Conservation (phyloP, 2,888 invertebrate genomes). For the Melanotus villosus region DNA sequence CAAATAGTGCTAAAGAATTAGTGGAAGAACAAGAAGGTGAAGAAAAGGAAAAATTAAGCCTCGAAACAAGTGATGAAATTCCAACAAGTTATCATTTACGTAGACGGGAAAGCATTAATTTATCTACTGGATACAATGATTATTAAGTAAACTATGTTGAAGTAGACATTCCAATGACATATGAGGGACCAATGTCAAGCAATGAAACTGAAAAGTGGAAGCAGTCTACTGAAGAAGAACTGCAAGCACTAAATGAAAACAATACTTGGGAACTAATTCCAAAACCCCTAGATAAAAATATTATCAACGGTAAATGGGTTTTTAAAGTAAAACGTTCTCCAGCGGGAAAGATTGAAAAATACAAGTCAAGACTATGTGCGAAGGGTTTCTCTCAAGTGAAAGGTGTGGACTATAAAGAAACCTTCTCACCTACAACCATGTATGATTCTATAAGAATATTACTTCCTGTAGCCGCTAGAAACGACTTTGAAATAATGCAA, state of each 20-base stretch:
- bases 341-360: slow-evolving; percentile 35
- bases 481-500: slow-evolving; percentile 27
- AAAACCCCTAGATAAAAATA: slow-evolving; percentile 35
- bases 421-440: slow-evolving; percentile 52
- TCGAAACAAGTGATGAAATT: neutral
- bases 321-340: slow-evolving; percentile 41
- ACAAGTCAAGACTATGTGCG: slow-evolving; percentile 52
- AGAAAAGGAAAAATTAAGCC: slow-evolving; percentile 20
- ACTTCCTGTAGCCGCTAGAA: slow-evolving; percentile 40
- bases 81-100: slow-evolving; percentile 3
- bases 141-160: slow-evolving; percentile 43
- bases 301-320: slow-evolving; percentile 47
- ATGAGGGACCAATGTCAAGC: slow-evolving; percentile 45
- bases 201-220: slow-evolving; percentile 43
- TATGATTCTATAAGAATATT: slow-evolving; percentile 50
- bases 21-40: neutral
- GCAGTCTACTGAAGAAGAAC: too few relatives aligned
- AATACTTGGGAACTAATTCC: slow-evolving; percentile 44
- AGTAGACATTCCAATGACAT: slow-evolving; percentile 32
- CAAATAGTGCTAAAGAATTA: neutral
- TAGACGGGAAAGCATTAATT: slow-evolving; percentile 8
- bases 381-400: too few relatives aligned
- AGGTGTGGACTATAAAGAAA: slow-evolving; percentile 53
- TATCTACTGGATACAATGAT: slow-evolving; percentile 28
- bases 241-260: slow-evolving; percentile 46